These are phyloP conservation scores for Lutraria rhynchaena DNA, from an alignment of 1,140 invertebrate species.

Conservation along the genomic window DNA sequence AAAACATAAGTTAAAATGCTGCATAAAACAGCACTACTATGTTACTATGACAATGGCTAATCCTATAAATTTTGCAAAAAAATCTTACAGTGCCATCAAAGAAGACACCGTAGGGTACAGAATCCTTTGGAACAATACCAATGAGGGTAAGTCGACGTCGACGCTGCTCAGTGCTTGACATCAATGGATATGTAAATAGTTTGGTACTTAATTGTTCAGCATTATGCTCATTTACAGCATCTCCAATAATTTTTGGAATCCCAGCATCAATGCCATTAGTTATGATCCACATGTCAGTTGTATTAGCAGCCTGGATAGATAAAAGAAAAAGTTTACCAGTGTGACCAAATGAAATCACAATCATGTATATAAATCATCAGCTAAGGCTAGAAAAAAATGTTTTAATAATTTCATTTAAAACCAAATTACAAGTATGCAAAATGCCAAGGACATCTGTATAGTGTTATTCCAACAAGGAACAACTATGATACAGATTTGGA, in stretches of 20 bases:
- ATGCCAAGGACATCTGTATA: no score
- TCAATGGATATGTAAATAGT: constrained; percentile 42
- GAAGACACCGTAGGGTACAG: constrained; percentile 63
- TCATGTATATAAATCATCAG: no score
- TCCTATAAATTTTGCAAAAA: no score
- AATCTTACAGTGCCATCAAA: constrained; percentile 70
- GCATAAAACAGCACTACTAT: no score
- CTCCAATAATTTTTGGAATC: constrained; percentile 80
- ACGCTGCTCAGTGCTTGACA: constrained; percentile 45
- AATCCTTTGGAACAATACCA: constrained; percentile 68
- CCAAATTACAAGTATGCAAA: no score
- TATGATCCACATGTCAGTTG: constrained; percentile 83
- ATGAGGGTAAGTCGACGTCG: constrained; percentile 68
- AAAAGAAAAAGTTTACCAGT: neutral
- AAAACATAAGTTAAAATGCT: no score
- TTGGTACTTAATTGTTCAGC: constrained; percentile 57
- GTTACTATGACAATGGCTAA: no score
- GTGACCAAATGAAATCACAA: no score
- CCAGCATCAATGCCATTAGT: constrained; percentile 81
- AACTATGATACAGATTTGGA: no score
- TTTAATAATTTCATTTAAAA: no score
- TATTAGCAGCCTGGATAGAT: constrained; percentile 77
- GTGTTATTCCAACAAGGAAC: no score
- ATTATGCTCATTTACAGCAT: constrained; percentile 79
- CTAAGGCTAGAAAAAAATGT: no score